Base-by-base conservation (phyloP, 2,888 invertebrate species). In the Disparrhopalites patrizii region DNA sequence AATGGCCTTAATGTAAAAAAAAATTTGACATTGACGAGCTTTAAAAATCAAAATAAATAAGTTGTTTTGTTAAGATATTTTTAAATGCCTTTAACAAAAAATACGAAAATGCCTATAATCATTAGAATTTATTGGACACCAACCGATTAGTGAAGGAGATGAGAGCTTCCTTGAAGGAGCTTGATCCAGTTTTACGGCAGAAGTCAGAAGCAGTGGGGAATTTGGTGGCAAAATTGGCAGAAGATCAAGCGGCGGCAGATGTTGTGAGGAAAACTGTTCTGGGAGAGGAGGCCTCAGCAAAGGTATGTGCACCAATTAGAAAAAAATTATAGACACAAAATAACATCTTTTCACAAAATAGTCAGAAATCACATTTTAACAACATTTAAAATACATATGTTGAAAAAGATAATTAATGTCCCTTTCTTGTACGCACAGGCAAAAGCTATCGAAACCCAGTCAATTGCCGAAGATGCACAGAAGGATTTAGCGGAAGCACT, bases 381-480 rank as follows among this genome's bases (percentile, higher is more conserved):
- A 36, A n/a, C n/a, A n/a, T n/a, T n/a, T n/a, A n/a, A n/a, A n/a
- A n/a, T n/a, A n/a, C n/a, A n/a, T n/a, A n/a, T n/a, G n/a, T n/a
- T n/a, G n/a, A n/a, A n/a, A n/a, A n/a, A n/a, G n/a, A n/a, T n/a
- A n/a, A n/a, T n/a, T n/a, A n/a, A 25, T 23, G 13, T 23, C 28
- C 5, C 31, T 30, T 33, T 30, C 36, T 28, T 31, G n/a, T 36
- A 36, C 36, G 56, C 3, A 4, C 28, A 70, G 87, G 83, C 84
- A 71, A 93, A 93, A 85, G 93, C 94, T 0, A 87, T 86, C 50
- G 89, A 90, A 79, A 91, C 91, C 1, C 87, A 86, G 79, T 83
- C 85, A 52, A 85, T 95, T 68, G 93, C 93, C 20, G 93, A 93
- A 78, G 90, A 90, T 1, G 89, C 90, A 58, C 90, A 93, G 71